phyloP scores from a whole-genome alignment of 1,140 invertebrate species.

The Euwallacea similis region DNA sequence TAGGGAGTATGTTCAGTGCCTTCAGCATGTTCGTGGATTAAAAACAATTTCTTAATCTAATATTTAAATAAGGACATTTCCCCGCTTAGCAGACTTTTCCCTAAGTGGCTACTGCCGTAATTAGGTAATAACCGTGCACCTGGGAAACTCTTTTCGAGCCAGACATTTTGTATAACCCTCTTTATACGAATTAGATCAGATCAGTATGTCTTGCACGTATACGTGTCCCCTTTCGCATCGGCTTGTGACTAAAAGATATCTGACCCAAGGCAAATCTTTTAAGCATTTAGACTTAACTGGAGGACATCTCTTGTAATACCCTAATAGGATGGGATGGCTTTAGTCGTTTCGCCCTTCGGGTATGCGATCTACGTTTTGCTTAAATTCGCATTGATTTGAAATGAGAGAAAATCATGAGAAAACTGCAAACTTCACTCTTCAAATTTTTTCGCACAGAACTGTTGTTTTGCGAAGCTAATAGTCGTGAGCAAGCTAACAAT shows the following conservation, averaged over 20 bases:
- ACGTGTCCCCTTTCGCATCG: constrained; percentile 15
- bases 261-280: constrained; percentile 31
- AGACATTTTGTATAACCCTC: constrained; percentile 20
- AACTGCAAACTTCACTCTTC: background rate
- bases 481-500: too few relatives aligned
- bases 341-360: constrained; percentile 24
- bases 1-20: too few relatives aligned
- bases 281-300: constrained; percentile 34
- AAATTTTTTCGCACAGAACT: too few relatives aligned
- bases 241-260: constrained; percentile 13
- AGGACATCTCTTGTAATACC: constrained; percentile 27
- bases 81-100: too few relatives aligned
- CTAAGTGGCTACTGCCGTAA: background rate
- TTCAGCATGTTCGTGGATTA: too few relatives aligned
- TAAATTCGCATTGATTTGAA: background rate
- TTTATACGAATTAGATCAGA: constrained; percentile 34
- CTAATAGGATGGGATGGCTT: constrained; percentile 30
- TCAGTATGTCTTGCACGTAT: constrained; percentile 31
- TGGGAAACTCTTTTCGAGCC: constrained; percentile 6
- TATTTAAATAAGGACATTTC: too few relatives aligned
- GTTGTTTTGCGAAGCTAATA: too few relatives aligned
- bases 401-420: background rate
- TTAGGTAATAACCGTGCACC: constrained; percentile 31
- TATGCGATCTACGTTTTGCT: constrained; percentile 5
- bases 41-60: too few relatives aligned